Evolutionary conservation across 1,140 invertebrate genomes (phyloP).

Genomic region (Plectrocnemia conspersa): DNA sequence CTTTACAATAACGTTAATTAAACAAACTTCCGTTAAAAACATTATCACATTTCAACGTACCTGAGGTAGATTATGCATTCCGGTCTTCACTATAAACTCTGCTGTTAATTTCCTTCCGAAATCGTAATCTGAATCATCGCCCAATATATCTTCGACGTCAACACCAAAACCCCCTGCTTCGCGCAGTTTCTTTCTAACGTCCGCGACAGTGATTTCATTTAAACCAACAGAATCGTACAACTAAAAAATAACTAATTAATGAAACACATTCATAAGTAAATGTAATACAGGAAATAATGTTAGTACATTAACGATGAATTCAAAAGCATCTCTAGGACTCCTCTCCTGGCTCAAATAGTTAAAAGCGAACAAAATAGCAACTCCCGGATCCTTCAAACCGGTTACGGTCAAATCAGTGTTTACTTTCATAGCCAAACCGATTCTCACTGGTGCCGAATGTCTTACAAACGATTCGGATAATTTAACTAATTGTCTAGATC

Average conservation of each 20-base stretch:
- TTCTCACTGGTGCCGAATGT: constrained; percentile 80
- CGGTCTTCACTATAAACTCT: constrained; percentile 81
- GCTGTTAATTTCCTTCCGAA: constrained; percentile 75
- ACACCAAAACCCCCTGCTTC: constrained; percentile 56
- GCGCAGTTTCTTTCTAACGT: constrained; percentile 68
- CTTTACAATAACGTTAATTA: constrained; percentile 35
- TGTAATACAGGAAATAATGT: not conserved
- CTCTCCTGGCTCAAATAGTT: constrained; percentile 84
- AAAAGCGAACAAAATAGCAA: constrained; percentile 86
- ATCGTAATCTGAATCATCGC: constrained; percentile 87
- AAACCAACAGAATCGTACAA: constrained; percentile 50
- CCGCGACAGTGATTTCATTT: constrained; percentile 54
- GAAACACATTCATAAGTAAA: not conserved
- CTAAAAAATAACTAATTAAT: constrained; percentile 22
- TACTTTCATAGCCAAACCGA: constrained; percentile 79
- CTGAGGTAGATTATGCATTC: constrained; percentile 70
- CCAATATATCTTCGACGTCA: constrained; percentile 76
- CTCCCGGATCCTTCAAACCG: constrained; percentile 67
- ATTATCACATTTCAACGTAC: constrained; percentile 38
- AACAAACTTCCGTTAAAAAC: not conserved
- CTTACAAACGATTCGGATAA: constrained; percentile 88
- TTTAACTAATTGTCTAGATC: constrained; percentile 71
- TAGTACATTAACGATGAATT: constrained; percentile 74
- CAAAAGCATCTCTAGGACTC: constrained; percentile 66
- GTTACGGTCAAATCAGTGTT: constrained; percentile 51